Evolutionary conservation across 2,797 vertebrate genomes (phyloP).

Genomic region (Chloroceryle inda): DNA sequence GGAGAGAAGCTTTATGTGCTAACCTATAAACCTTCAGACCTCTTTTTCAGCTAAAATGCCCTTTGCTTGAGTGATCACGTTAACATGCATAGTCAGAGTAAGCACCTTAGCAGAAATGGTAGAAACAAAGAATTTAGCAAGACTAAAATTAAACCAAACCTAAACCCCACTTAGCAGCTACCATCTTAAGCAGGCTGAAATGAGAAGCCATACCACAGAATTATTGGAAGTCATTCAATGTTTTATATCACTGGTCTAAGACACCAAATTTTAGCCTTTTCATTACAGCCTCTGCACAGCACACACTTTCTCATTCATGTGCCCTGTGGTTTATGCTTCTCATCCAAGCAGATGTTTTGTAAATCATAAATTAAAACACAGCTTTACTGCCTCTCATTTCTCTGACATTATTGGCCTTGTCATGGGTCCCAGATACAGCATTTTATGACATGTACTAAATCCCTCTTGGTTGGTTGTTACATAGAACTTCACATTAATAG

Average conservation of each 20-base stretch:
- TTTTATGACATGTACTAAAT: constrained; percentile 66
- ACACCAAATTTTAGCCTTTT: not conserved
- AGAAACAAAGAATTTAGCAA: not conserved
- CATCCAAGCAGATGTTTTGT: constrained; percentile 62
- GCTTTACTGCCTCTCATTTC: constrained; percentile 66
- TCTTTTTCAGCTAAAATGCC: not conserved
- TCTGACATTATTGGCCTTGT: constrained; percentile 72
- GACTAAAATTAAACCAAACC: not conserved
- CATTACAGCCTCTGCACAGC: not conserved
- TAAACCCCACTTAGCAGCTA: not conserved
- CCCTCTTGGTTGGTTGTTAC: constrained; percentile 33
- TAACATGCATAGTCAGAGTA: not conserved
- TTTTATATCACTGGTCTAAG: not conserved
- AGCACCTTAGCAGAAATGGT: not conserved
- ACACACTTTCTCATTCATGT: not conserved
- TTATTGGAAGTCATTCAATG: not conserved
- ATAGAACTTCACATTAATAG: constrained; percentile 32
- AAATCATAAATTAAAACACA: constrained; percentile 67
- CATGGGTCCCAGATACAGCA: not conserved
- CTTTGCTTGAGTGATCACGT: not conserved
- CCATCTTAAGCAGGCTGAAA: not conserved
- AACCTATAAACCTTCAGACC: not conserved
- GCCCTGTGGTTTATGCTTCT: constrained; percentile 47
- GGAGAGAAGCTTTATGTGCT: not conserved
- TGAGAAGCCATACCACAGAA: not conserved